phyloP scores from a whole-genome alignment of 2,113 vertebrate genomes.

The Trochalopteron elliotii region DNA sequence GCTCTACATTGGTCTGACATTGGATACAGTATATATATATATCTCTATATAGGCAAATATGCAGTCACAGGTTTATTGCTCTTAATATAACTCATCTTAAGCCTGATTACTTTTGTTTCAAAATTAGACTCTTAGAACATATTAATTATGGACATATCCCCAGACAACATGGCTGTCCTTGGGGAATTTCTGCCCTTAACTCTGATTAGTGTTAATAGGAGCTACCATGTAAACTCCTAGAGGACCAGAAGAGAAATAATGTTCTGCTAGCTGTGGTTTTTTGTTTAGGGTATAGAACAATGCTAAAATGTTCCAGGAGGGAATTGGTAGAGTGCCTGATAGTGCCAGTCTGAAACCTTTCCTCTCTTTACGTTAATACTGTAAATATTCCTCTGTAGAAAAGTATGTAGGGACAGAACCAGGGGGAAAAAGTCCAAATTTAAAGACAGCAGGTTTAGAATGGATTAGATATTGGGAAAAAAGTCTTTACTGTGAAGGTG shows the following conservation, averaged over 20 bases:
- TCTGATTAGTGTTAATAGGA: constrained; percentile 6
- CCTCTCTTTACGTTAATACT: neutral
- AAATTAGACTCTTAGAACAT: constrained; percentile 31
- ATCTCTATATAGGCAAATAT: constrained; percentile 16
- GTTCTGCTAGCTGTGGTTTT: neutral
- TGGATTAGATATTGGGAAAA: neutral
- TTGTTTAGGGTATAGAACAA: neutral
- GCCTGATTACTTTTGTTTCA: constrained; percentile 35
- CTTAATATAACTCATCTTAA: constrained; percentile 45
- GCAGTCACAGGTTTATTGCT: neutral
- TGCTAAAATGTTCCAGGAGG: neutral
- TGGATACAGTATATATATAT: neutral
- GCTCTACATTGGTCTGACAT: neutral
- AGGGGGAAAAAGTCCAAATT: neutral
- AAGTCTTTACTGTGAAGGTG: neutral
- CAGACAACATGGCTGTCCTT: neutral
- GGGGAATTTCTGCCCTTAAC: neutral
- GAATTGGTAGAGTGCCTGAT: neutral
- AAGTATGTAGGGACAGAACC: neutral
- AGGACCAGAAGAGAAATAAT: neutral
- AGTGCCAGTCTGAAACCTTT: neutral
- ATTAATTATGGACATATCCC: constrained; percentile 44
- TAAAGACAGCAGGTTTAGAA: neutral
- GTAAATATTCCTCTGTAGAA: neutral
- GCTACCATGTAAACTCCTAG: neutral